Base-by-base conservation (phyloP, 2,888 invertebrate genomes). In the Thyatira batis region DNA sequence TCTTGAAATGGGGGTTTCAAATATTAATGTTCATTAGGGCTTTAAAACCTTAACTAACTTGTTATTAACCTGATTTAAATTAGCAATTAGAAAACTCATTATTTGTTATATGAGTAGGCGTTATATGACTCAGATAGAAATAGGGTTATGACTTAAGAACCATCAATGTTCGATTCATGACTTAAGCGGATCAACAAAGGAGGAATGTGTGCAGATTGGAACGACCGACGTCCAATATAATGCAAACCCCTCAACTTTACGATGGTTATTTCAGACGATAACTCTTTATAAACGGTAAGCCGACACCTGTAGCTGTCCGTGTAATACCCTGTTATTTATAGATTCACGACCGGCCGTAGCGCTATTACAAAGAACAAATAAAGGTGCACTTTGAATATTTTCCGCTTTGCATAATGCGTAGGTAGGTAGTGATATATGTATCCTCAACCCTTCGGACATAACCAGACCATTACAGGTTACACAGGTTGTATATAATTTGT, bases 351-450 rank as follows among this genome's bases (percentile, higher is more conserved):
- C 39, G 17, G 39, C 39, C 39, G 17, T 39, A 6, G 39, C 39
- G 39, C 13, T 17, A 39, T 17, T 39, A 39, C 39, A 39, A 39
- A 39, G 39, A 61, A 58, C 60, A 66, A 68, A 59, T 66, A 65
- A 68, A 60, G 58, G 59, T 56, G 55, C 56, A 61, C 52, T 60
- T 54, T 49, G 57, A 50, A 63, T 25, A 39, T 39, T 39, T 39
- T 39, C 39, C 39, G 49, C 55, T 67, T 63, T 64, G 60, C 60
- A 63, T 68, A 64, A 60, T 58, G 60, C 58, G 68, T 68, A 54
- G 65, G 67, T 55, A 53, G 54, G 55, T 50, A 51, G 43, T 60
- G 55, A 65, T 50, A 62, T 54, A 61, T 55, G 55, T n/a, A 53
- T 55, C 55, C 51, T 56, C 56, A 55, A 54, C 51, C 39, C 33